Evolutionary conservation across 2,888 invertebrate genomes (phyloP).

Genomic region (Tetheella fluctuosa): DNA sequence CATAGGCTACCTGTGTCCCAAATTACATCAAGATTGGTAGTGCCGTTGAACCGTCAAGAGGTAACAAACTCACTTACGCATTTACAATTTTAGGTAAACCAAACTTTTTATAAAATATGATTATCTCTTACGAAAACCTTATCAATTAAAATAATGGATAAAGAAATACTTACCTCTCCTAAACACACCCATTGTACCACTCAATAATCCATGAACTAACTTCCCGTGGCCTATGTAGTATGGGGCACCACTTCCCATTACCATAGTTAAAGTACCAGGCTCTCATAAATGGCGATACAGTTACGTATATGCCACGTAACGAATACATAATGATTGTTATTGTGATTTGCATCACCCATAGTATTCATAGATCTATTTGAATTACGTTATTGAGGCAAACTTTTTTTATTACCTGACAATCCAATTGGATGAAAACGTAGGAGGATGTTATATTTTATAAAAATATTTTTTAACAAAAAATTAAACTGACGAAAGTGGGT

Average conservation of each 20-base stretch:
- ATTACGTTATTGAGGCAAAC: neutral
- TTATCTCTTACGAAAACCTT: slow-evolving; percentile 9
- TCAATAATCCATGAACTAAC: slow-evolving; percentile 42
- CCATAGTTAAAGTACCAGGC: slow-evolving; percentile 43
- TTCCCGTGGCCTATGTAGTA: slow-evolving; percentile 25
- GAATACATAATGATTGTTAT: slow-evolving; percentile 70
- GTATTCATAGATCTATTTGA: slow-evolving; percentile 1
- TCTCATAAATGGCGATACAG: slow-evolving; percentile 68
- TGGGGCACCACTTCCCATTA: slow-evolving; percentile 55
- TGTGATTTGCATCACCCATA: slow-evolving; percentile 55
- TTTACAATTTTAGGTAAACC: too few relatives aligned
- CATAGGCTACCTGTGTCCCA: too few relatives aligned
- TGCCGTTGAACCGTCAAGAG: too few relatives aligned
- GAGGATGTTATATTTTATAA: neutral
- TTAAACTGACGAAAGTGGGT: too few relatives aligned
- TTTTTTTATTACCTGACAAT: neutral
- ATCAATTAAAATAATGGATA: slow-evolving; percentile 16
- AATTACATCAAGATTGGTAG: too few relatives aligned
- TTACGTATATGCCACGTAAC: slow-evolving; percentile 55
- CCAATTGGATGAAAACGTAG: neutral
- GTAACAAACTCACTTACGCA: too few relatives aligned
- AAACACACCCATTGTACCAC: slow-evolving; percentile 54
- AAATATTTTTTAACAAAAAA: too few relatives aligned
- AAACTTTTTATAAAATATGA: neutral
- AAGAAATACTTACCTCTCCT: slow-evolving; percentile 46